A percentile compares a stretch with the other conserved stretches of the same genome.
Evolutionary conservation across 2,113 vertebrate genomes (phyloP).

Genomic region (Labeo catla): DNA sequence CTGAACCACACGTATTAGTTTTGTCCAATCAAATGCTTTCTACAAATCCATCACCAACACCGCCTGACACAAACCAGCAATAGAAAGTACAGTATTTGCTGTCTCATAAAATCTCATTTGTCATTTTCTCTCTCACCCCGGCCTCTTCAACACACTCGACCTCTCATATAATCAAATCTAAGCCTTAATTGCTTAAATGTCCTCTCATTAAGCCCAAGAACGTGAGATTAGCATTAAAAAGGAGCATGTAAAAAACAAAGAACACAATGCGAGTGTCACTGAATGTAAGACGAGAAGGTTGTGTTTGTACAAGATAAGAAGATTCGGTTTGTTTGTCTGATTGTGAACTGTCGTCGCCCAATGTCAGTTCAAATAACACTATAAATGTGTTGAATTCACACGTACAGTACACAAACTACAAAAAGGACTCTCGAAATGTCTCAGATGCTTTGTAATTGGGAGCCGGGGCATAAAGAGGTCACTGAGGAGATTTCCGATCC

Average conservation of each 20-base stretch:
- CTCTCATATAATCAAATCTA: neutral
- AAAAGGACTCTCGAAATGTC: neutral
- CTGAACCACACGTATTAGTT: neutral
- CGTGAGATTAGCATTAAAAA: slow-evolving; percentile 10
- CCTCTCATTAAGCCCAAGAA: neutral
- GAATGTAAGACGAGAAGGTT: slow-evolving; percentile 11
- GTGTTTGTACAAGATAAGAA: slow-evolving; percentile 6
- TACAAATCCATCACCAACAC: neutral
- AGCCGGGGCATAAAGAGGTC: slow-evolving; percentile 8
- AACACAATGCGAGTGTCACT: slow-evolving; percentile 20
- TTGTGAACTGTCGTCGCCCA: neutral
- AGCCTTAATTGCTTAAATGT: neutral
- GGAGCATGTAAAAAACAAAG: neutral
- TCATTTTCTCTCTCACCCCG: neutral
- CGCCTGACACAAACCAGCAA: neutral
- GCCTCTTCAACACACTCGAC: neutral
- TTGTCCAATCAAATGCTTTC: neutral
- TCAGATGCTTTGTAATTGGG: neutral
- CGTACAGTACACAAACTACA: neutral
- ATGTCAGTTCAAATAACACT: neutral
- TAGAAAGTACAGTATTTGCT: neutral
- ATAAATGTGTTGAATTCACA: neutral
- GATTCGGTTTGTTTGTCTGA: neutral
- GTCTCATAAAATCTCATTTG: neutral
- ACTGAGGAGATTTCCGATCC: neutral